Evolutionary conservation across 2,797 vertebrate genomes (phyloP).

Genomic region (Vireo griseus): DNA sequence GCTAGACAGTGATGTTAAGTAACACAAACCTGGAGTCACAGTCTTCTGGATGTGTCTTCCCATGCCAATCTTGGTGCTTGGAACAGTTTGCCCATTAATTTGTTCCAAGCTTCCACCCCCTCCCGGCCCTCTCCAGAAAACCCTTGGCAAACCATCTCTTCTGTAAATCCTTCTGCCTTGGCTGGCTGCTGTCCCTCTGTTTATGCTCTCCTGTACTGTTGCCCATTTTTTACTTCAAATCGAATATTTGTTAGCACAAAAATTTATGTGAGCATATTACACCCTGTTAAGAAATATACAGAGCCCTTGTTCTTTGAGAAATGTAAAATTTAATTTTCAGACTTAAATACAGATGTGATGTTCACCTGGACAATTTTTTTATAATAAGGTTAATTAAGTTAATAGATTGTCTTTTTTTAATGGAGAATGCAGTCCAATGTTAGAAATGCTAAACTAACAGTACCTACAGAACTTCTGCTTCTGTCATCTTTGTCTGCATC

Average conservation of each 20-base stretch:
- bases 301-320: not conserved
- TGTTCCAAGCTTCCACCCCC: not conserved
- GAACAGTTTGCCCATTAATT: constrained; percentile 8
- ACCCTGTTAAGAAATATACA: not conserved
- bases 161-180: not conserved
- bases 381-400: not conserved
- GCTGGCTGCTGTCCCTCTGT: not conserved
- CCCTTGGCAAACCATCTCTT: not conserved
- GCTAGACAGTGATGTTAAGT: constrained; percentile 35
- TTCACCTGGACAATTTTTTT: not conserved
- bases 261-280: not conserved
- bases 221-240: not conserved
- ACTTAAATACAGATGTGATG: not conserved
- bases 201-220: not conserved
- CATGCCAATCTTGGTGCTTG: not conserved
- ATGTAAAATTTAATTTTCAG: not conserved
- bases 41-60: not conserved
- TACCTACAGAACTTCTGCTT: not conserved
- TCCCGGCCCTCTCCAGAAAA: not conserved
- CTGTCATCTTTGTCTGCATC: not conserved
- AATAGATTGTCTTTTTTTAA: not conserved
- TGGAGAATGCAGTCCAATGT: not conserved
- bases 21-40: constrained; percentile 1
- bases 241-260: not conserved
- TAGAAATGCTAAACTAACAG: not conserved